Conservation (phyloP, 2,888 invertebrate genomes). For the Scotopteryx bipunctaria region DNA sequence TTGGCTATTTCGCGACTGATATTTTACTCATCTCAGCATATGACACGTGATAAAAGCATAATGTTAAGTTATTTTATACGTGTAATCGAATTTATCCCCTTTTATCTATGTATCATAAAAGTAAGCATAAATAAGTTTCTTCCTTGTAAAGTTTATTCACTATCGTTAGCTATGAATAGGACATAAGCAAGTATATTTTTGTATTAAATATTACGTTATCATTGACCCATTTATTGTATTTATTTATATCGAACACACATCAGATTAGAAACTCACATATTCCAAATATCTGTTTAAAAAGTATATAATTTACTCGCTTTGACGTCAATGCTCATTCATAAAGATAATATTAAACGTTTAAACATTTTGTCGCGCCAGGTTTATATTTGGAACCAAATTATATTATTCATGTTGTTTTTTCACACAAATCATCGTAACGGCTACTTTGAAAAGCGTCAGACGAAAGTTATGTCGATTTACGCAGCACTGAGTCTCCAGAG, state of each 20-base stretch:
- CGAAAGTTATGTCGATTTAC: constrained; percentile 12
- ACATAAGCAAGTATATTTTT: constrained; percentile 24
- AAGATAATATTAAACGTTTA: constrained; percentile 49
- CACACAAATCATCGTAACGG: constrained; percentile 39
- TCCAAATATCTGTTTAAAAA: constrained; percentile 29
- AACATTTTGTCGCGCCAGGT: constrained; percentile 51
- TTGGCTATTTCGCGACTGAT: constrained; percentile 18
- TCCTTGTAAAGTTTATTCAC: constrained; percentile 26
- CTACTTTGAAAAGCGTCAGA: constrained; percentile 43
- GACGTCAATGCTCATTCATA: constrained; percentile 77
- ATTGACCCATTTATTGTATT: constrained; percentile 28
- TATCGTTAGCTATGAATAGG: constrained; percentile 21
- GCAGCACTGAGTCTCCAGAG: constrained; percentile 2
- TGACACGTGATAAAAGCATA: constrained; percentile 27
- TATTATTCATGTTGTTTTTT: constrained; percentile 41
- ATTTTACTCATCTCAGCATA: constrained; percentile 13
- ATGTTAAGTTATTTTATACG: constrained; percentile 16
- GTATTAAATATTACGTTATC: constrained; percentile 32
- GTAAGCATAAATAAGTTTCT: constrained; percentile 20
- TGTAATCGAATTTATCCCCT: constrained; percentile 30
- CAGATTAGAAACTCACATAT: constrained; percentile 16
- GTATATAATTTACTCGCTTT: constrained; percentile 44
- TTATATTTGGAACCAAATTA: constrained; percentile 45
- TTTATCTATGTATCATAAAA: constrained; percentile 18
- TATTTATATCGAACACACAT: constrained; percentile 28